Conservation (phyloP, 1,140 invertebrate species). For the Phthorimaea operculella region DNA sequence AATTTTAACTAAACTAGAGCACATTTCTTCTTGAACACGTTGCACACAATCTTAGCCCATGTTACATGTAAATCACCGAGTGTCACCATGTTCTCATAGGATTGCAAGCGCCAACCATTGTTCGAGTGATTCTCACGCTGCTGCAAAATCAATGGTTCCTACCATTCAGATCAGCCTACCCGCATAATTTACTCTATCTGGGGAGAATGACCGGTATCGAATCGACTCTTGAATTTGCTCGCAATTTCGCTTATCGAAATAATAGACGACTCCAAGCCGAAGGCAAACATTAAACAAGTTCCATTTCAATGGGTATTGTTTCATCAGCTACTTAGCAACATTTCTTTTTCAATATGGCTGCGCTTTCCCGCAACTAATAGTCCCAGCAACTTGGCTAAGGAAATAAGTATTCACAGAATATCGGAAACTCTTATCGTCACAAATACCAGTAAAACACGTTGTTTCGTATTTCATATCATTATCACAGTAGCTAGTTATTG, state of each 20-base stretch:
- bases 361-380: too few relatives aligned
- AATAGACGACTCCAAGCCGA: background rate
- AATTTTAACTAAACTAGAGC: background rate
- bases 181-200: background rate
- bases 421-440: too few relatives aligned
- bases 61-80: background rate
- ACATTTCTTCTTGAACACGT: background rate
- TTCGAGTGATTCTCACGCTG: background rate
- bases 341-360: background rate
- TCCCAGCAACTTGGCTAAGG: too few relatives aligned
- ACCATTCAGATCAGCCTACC: background rate
- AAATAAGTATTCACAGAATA: too few relatives aligned
- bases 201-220: background rate
- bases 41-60: background rate
- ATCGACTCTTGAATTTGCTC: background rate
- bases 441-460: too few relatives aligned
- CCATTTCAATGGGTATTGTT: conserved; percentile 2
- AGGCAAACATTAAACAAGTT: conserved; percentile 3
- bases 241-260: background rate
- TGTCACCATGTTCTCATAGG: background rate
- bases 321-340: background rate
- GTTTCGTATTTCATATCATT: too few relatives aligned
- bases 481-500: too few relatives aligned
- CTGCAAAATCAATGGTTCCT: background rate
- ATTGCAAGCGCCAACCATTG: background rate